phyloP scores from a whole-genome alignment of 2,888 invertebrate genomes.

The Sialis lutaria region DNA sequence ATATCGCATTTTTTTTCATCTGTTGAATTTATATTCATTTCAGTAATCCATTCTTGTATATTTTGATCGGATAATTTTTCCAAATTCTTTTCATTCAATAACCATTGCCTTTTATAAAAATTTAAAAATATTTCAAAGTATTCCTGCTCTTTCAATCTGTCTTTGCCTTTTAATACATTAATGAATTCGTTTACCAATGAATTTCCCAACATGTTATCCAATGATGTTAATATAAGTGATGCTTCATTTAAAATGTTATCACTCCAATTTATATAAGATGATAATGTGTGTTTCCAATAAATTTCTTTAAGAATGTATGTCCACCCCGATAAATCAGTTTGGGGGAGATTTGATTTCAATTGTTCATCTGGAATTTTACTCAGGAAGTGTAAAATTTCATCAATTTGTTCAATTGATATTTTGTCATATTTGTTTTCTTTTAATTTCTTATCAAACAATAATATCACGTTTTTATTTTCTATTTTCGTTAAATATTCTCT shows the following conservation, averaged over 20 bases:
- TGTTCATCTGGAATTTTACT: slow-evolving; percentile 9
- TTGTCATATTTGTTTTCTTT: slow-evolving; percentile 1
- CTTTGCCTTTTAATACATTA: slow-evolving; percentile 5
- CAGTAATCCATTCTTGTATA: no score
- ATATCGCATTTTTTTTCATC: no score
- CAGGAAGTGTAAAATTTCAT: slow-evolving; percentile 9
- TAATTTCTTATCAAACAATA: slow-evolving; percentile 10
- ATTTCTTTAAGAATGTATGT: slow-evolving; percentile 11
- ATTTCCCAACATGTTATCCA: slow-evolving; percentile 9
- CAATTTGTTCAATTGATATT: slow-evolving; percentile 8
- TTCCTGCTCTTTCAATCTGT: slow-evolving; percentile 3
- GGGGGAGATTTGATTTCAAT: slow-evolving; percentile 2
- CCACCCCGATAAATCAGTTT: slow-evolving; percentile 11
- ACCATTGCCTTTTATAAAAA: slow-evolving; percentile 9
- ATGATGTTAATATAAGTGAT: slow-evolving; percentile 8
- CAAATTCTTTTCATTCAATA: slow-evolving; percentile 5
- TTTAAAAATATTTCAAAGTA: slow-evolving; percentile 6
- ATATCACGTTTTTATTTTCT: slow-evolving; percentile 10
- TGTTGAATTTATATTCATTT: no score
- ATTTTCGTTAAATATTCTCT: slow-evolving; percentile 10
- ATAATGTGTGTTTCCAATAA: slow-evolving; percentile 9
- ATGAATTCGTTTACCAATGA: slow-evolving; percentile 6
- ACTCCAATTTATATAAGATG: slow-evolving; percentile 8
- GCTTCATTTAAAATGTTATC: slow-evolving; percentile 8
- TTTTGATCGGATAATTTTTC: neutral